Percentiles rank a stretch among this genome's conserved stretches.
Conservation (phyloP, 2,888 invertebrate species). For the Petrolisthes cinctipes region DNA sequence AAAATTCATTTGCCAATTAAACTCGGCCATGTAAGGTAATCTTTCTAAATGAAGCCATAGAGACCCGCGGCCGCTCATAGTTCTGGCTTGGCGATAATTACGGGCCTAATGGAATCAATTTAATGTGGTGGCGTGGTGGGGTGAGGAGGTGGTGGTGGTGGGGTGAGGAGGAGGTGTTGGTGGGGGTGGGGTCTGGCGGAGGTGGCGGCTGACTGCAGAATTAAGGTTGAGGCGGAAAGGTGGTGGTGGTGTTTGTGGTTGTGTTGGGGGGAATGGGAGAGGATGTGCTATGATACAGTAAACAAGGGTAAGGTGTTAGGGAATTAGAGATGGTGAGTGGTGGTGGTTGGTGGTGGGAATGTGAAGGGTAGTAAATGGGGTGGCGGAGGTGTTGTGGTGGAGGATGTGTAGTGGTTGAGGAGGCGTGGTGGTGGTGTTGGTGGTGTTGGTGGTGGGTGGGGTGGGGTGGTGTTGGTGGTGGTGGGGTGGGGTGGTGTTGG, state of each 20-base stretch:
- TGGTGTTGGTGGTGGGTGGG: not conserved
- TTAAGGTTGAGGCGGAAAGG: not conserved
- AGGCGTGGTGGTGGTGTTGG: not conserved
- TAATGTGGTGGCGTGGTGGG: constrained; percentile 22
- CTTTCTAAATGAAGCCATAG: constrained; percentile 39
- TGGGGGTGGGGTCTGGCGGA: not conserved
- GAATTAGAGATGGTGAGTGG: too few species aligned
- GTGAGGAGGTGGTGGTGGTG: not conserved
- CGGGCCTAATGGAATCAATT: constrained; percentile 21
- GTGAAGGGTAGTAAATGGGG: too few species aligned
- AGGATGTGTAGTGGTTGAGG: too few species aligned
- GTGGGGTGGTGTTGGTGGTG: too few species aligned
- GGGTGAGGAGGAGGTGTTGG: not conserved
- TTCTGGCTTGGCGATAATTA: constrained; percentile 28
- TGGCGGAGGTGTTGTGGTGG: too few species aligned
- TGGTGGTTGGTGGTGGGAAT: too few species aligned
- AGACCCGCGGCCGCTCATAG: not conserved
- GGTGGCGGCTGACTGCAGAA: not conserved
- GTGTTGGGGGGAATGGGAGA: too few species aligned
- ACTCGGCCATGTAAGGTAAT: constrained; percentile 27
- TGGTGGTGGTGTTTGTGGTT: not conserved
- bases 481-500: not conserved
- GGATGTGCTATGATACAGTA: too few species aligned
- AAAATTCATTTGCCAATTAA: constrained; percentile 45
- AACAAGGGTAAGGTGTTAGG: too few species aligned